These are phyloP conservation scores for Holacanthus passer DNA, from an alignment of 2,113 vertebrate species.

Conservation along the genomic window DNA sequence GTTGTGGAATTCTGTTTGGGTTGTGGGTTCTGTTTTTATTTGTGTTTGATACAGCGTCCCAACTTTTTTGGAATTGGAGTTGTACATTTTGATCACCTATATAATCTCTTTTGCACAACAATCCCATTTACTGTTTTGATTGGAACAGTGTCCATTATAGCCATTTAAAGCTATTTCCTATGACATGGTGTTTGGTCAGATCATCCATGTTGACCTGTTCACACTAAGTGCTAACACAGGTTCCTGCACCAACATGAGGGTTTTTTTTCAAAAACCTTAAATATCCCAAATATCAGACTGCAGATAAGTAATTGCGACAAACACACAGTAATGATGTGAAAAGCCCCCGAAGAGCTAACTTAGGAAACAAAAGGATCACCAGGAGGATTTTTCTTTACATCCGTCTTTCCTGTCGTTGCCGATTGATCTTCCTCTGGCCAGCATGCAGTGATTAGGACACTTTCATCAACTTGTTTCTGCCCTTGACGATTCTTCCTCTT, in stretches of 20 bases:
- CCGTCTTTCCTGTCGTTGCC: constrained; percentile 40
- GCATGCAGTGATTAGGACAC: constrained; percentile 60
- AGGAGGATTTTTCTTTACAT: constrained; percentile 34
- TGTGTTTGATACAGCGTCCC: no score
- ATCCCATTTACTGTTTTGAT: background rate
- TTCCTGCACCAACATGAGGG: background rate
- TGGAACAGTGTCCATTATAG: background rate
- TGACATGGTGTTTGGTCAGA: background rate
- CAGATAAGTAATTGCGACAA: constrained; percentile 28
- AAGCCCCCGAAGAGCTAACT: constrained; percentile 15
- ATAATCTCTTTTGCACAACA: constrained; percentile 24
- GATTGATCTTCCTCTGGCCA: constrained; percentile 60
- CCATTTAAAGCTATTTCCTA: background rate
- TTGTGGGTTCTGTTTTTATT: no score
- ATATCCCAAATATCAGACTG: constrained; percentile 21
- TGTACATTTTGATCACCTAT: background rate
- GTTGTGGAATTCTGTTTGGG: no score
- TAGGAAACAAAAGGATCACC: constrained; percentile 39
- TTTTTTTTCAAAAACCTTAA: constrained; percentile 17
- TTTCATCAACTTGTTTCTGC: constrained; percentile 63
- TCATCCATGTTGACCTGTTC: background rate
- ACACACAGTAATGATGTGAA: constrained; percentile 37
- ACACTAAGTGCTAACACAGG: background rate
- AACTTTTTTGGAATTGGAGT: no score
- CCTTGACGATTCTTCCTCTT: constrained; percentile 58